Evolutionary conservation across 53 echinoderm and acorn worm species (phyloP).

Genomic region (Henricia sp.): DNA sequence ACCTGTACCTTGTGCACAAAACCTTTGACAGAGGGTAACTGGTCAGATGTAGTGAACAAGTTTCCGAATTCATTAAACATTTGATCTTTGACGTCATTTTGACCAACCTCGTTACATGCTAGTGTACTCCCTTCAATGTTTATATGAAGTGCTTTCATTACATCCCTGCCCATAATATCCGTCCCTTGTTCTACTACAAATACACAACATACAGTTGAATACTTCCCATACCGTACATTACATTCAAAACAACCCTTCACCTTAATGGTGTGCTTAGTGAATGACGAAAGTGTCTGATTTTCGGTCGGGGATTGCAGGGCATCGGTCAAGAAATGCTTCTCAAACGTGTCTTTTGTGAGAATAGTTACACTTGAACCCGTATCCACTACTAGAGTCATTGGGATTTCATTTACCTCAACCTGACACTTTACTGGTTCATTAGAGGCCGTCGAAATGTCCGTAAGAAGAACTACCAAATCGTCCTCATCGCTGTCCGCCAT

Average conservation of each 20-base stretch:
- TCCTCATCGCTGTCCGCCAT: not conserved
- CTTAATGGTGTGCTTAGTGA: constrained; percentile 1
- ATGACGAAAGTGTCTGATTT: constrained; percentile 8
- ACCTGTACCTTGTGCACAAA: constrained; percentile 35
- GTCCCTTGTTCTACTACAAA: constrained; percentile 24
- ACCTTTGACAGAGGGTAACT: not conserved
- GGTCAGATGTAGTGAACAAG: not conserved
- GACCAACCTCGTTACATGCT: not conserved
- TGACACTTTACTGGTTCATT: not conserved
- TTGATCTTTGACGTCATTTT: not conserved
- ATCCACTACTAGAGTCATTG: not conserved
- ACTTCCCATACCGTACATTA: constrained; percentile 12
- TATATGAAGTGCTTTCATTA: constrained; percentile 18
- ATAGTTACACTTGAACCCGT: constrained; percentile 23
- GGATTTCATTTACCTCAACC: constrained; percentile 9
- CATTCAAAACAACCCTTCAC: constrained; percentile 19
- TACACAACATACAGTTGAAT: not conserved
- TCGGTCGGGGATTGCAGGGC: not conserved
- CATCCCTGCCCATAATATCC: constrained; percentile 29
- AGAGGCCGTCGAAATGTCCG: constrained; percentile 1
- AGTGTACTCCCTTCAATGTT: constrained; percentile 12
- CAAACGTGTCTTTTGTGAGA: not conserved
- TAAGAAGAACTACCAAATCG: not conserved
- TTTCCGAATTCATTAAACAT: constrained; percentile 2
- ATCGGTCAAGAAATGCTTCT: constrained; percentile 9